These are phyloP conservation scores for Mesitornis unicolor DNA, from an alignment of 2,113 vertebrate species.

Conservation along the genomic window DNA sequence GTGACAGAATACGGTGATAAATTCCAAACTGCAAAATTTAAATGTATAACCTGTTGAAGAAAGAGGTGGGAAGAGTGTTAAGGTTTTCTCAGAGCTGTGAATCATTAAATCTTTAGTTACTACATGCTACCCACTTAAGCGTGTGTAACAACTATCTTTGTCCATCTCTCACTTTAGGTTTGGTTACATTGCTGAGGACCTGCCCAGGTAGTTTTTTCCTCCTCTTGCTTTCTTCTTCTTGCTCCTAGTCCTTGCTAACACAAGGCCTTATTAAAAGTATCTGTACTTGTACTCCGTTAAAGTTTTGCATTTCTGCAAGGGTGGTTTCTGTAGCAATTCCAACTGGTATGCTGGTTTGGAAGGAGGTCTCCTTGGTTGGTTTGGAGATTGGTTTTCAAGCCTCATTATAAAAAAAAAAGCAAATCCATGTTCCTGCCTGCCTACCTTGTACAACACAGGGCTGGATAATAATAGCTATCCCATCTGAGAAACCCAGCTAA, in stretches of 20 bases:
- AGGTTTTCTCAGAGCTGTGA: not conserved
- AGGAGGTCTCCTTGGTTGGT: not conserved
- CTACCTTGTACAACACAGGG: not conserved
- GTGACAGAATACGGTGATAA: not conserved
- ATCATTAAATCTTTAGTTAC: not conserved
- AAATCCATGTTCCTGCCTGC: not conserved
- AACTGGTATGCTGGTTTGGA: not conserved
- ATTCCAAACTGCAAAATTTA: not conserved
- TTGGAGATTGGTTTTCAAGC: not conserved
- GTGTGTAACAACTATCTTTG: not conserved
- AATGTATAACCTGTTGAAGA: not conserved
- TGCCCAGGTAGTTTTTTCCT: not conserved
- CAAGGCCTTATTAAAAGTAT: not conserved
- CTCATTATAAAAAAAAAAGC: not conserved
- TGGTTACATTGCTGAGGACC: not conserved
- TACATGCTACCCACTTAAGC: not conserved
- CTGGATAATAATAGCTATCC: not conserved
- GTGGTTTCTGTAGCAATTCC: not conserved
- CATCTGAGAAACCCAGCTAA: not conserved
- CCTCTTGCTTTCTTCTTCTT: not conserved
- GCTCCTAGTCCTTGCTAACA: not conserved
- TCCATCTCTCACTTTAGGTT: not conserved
- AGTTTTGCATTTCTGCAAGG: not conserved
- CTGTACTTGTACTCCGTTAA: not conserved
- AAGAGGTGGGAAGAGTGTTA: not conserved